A percentile compares a stretch with the other conserved stretches of the same genome.
These are phyloP conservation scores for Propithecus coquereli DNA, from an alignment of 2,113 vertebrate species.

Conservation along the genomic window DNA sequence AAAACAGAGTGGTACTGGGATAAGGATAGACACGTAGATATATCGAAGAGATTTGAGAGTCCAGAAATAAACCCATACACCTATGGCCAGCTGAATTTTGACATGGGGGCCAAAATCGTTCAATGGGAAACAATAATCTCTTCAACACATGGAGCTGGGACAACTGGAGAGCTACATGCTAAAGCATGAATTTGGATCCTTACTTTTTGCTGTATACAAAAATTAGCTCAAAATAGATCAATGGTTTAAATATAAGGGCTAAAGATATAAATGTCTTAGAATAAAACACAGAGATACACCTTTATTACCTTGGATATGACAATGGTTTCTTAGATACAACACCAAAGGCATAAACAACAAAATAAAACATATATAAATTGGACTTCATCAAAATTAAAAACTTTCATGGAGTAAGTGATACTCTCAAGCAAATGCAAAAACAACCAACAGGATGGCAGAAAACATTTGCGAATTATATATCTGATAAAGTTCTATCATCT, in stretches of 20 bases:
- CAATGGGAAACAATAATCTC: not conserved
- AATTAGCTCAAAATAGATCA: not conserved
- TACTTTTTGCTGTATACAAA: not conserved
- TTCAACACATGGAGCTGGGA: not conserved
- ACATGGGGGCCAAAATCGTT: not conserved
- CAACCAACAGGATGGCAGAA: not conserved
- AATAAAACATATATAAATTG: not conserved
- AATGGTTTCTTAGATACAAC: not conserved
- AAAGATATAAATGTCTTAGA: not conserved
- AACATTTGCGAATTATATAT: not conserved
- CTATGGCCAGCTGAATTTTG: not conserved
- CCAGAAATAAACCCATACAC: not conserved
- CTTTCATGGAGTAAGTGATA: not conserved
- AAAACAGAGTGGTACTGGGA: not conserved
- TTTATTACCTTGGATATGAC: not conserved
- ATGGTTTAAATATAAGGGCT: not conserved
- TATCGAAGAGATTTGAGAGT: not conserved
- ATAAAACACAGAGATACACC: not conserved
- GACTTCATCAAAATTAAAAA: not conserved
- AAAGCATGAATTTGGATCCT: not conserved
- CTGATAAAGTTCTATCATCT: not conserved
- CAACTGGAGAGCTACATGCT: not conserved
- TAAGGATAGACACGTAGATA: not conserved
- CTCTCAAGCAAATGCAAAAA: not conserved
- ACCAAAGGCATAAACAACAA: not conserved